Conservation (phyloP, 2,113 vertebrate species). For the Pomatostomus ruficeps region DNA sequence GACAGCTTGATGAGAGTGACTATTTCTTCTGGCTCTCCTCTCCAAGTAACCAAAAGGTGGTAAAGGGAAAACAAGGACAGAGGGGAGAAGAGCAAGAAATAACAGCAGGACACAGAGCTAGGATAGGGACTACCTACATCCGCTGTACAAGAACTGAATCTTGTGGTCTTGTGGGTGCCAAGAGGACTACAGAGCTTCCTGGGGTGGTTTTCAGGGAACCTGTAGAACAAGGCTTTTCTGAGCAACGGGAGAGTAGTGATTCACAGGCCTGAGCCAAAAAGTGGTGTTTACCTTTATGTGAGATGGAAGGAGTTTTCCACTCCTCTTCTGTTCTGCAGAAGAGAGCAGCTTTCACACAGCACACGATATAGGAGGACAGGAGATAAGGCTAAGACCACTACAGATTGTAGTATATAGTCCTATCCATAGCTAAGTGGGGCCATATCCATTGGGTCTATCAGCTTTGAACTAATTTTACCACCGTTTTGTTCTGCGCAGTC, state of each 20-base stretch:
- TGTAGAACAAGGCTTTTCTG: background rate
- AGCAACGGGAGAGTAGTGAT: background rate
- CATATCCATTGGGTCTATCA: background rate
- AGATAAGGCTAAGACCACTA: background rate
- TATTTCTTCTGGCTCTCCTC: background rate
- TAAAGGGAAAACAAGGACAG: background rate
- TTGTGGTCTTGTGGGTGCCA: background rate
- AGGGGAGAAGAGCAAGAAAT: background rate
- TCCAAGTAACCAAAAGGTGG: background rate
- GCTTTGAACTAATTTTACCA: background rate
- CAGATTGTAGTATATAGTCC: background rate
- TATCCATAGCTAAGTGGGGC: background rate
- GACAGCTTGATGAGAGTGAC: background rate
- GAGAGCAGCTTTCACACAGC: background rate
- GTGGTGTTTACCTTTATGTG: background rate
- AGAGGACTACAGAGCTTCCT: background rate
- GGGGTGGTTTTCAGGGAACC: background rate
- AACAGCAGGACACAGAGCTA: background rate
- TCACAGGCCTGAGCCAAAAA: background rate
- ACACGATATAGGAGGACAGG: fast-evolving
- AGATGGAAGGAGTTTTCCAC: background rate
- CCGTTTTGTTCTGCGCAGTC: background rate
- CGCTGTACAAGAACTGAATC: background rate
- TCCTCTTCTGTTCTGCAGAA: background rate
- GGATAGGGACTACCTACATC: background rate